Evolutionary conservation across 2,797 vertebrate genomes (phyloP).

Genomic region (Ceryle rudis): DNA sequence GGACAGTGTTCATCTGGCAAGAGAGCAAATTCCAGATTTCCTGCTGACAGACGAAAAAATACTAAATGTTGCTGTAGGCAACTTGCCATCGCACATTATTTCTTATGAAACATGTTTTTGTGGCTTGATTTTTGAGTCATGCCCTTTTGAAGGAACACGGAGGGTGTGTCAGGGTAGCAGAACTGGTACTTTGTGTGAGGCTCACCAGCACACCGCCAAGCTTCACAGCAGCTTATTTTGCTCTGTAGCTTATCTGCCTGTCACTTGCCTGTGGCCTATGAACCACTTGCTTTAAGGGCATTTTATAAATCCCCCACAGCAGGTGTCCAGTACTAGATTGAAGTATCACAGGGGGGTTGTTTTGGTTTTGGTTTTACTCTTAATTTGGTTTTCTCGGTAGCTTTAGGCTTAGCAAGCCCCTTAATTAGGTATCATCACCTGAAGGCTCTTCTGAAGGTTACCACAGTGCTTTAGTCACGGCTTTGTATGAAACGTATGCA

Average conservation of each 20-base stretch:
- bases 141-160: neutral
- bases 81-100: slow-evolving; percentile 30
- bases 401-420: neutral
- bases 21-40: slow-evolving; percentile 41
- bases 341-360: neutral
- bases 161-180: neutral
- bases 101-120: slow-evolving; percentile 61
- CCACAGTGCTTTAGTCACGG: neutral
- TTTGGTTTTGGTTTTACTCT: neutral
- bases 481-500: neutral
- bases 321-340: slow-evolving; percentile 5
- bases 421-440: neutral
- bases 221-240: neutral
- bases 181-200: neutral
- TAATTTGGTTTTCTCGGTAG: slow-evolving; percentile 17
- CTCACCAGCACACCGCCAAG: neutral
- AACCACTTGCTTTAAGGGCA: neutral
- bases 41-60: slow-evolving; percentile 54
- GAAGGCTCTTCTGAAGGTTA: slow-evolving; percentile 15
- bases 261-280: neutral
- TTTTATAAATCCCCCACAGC: slow-evolving; percentile 8
- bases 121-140: slow-evolving; percentile 36
- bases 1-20: slow-evolving; percentile 33
- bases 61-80: slow-evolving; percentile 44
- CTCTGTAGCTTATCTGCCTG: neutral